Conservation (phyloP, 2,113 vertebrate genomes). For the Callipepla squamata region DNA sequence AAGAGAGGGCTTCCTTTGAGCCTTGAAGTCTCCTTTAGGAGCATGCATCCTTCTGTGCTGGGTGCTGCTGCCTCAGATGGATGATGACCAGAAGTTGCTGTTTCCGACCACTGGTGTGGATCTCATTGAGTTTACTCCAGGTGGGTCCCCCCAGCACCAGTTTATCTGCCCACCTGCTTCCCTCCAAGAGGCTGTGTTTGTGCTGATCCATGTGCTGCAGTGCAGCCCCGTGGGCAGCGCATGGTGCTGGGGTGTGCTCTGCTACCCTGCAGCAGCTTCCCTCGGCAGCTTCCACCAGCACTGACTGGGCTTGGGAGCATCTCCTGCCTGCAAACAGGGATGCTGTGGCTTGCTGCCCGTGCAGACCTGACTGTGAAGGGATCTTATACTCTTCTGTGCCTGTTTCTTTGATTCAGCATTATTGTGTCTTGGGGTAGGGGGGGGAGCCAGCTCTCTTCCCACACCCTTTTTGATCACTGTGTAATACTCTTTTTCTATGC, state of each 20-base stretch:
- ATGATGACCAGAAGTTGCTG: background rate
- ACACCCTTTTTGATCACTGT: slow-evolving; percentile 22
- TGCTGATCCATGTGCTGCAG: background rate
- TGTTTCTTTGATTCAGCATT: slow-evolving; percentile 56
- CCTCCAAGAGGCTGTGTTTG: background rate
- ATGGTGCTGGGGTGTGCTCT: background rate
- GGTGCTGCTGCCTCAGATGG: background rate
- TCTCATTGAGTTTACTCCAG: background rate
- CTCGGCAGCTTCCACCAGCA: background rate
- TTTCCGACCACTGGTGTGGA: fast-evolving
- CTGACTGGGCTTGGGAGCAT: background rate
- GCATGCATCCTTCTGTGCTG: background rate
- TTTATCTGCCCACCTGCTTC: fast-evolving
- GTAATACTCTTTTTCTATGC: slow-evolving; percentile 46
- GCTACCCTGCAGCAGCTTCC: background rate
- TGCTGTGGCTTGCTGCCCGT: background rate
- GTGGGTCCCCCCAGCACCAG: fast-evolving
- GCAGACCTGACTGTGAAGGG: slow-evolving; percentile 46
- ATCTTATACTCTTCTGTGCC: slow-evolving; percentile 58
- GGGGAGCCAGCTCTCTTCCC: background rate
- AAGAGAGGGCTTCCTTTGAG: background rate
- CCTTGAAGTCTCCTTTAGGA: background rate
- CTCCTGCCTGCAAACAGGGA: background rate
- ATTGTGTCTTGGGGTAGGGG: slow-evolving; percentile 26
- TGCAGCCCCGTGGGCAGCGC: background rate